phyloP scores from a whole-genome alignment of 2,888 invertebrate species.

The Esperia sulphurella region DNA sequence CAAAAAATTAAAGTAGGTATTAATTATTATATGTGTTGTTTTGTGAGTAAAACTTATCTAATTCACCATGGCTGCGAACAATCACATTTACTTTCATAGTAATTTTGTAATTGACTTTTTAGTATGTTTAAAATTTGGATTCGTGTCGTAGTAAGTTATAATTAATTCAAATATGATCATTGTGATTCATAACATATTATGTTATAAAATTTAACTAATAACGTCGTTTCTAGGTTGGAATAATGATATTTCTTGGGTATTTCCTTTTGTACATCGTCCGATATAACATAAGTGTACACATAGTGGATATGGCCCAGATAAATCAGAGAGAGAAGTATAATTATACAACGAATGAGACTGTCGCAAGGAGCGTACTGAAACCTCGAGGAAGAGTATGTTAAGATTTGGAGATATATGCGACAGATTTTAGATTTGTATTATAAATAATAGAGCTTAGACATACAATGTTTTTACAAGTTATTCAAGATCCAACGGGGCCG shows the following conservation, averaged over 20 bases:
- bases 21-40: too few species aligned
- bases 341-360: not conserved
- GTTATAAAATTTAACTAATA: not conserved
- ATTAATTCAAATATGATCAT: not conserved
- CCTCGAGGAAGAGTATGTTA: not conserved
- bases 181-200: not conserved
- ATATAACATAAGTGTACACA: conserved; percentile 67
- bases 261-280: conserved; percentile 64
- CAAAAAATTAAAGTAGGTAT: not conserved
- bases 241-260: conserved; percentile 78
- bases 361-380: not conserved
- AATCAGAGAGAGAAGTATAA: not conserved
- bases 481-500: too few species aligned
- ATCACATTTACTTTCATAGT: not conserved
- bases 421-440: too few species aligned
- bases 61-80: conserved; percentile 3
- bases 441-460: not conserved
- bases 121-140: conserved; percentile 57
- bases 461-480: too few species aligned
- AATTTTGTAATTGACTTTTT: conserved; percentile 8
- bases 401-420: too few species aligned
- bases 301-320: conserved; percentile 55
- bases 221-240: conserved; percentile 56
- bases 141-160: conserved; percentile 56
- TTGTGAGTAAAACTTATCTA: too few species aligned